Evolutionary conservation across 2,797 vertebrate species (phyloP), one percentile per base, ranked within the genome.

Genomic region (Rhynchonycteris naso): DNA sequence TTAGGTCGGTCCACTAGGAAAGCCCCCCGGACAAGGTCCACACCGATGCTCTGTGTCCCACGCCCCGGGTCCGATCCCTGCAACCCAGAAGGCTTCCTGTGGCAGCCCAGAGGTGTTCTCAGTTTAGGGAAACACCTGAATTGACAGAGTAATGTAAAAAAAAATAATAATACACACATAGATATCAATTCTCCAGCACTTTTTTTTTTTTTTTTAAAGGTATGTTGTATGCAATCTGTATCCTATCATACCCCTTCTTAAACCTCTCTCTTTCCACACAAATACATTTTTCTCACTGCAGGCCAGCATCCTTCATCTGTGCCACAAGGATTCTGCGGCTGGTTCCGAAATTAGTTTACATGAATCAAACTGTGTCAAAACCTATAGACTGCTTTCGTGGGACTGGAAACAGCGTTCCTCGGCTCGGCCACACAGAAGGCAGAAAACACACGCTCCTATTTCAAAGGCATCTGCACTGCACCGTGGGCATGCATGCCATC

Each of bases 281-380:
- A 28, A 54, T 28, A 11, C 72, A 22, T 85, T 93, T 95, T 93
- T 92, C 92, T 91, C 94, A 95, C 88, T 95, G 72, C 38, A 65
- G 76, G 90, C 90, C 94, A 75, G 87, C 63, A 74, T 68, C 94
- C 93, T 87, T 96, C 95, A 94, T 95, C 85, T 90, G 61, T 68
- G 93, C 54, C 33, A 75, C 61, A 90, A 66, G 56, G 87, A 93
- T 84, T 89, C 95, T 83, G 92, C 68, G 71, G 54, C 12, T 81
- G 93, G 76, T 92, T 96, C 85, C 61, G 76, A 78, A 95, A 95
- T 76, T 88, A 96, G 80, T 91, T 94, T 89, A 91, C 88, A 89
- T 93, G 93, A 95, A 96, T 97, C 97, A 93, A 84, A 94, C 88
- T 22, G 33, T 93, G 88, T 95, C 81, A 96, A 84, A 82, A 90